phyloP scores from a whole-genome alignment of 2,113 vertebrate species.

The Macquaria ambigua region DNA sequence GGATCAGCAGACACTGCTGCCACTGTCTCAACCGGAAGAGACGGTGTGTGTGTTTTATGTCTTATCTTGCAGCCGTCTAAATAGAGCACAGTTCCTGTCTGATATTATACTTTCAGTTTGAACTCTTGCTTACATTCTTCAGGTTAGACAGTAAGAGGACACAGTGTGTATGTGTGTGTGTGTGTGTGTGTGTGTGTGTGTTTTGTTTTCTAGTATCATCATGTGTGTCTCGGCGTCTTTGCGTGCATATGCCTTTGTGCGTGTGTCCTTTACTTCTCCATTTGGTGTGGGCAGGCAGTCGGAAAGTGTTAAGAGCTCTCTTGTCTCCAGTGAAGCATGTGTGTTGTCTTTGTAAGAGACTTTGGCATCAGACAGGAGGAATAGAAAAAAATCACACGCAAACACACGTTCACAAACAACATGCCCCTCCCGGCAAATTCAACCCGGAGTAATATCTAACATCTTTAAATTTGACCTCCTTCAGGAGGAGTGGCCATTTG shows the following conservation, averaged over 20 bases:
- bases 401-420: constrained; percentile 26
- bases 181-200: background rate
- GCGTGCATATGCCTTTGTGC: constrained; percentile 41
- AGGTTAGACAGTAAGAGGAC: constrained; percentile 26
- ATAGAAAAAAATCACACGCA: constrained; percentile 47
- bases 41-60: constrained; percentile 12
- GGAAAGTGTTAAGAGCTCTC: constrained; percentile 76
- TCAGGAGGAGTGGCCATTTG: constrained; percentile 15
- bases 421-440: background rate
- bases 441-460: constrained; percentile 22
- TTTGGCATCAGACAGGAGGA: constrained; percentile 46
- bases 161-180: background rate
- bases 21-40: background rate
- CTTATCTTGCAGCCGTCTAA: constrained; percentile 10
- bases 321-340: constrained; percentile 73
- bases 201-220: constrained; percentile 32
- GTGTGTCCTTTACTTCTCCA: constrained; percentile 54
- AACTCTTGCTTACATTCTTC: constrained; percentile 10
- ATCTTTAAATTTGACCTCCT: constrained; percentile 44
- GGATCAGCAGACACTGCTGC: constrained; percentile 9
- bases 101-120: constrained; percentile 13
- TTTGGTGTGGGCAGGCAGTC: constrained; percentile 70
- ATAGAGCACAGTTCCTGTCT: background rate
- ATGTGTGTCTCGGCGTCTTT: constrained; percentile 11
- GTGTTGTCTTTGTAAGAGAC: constrained; percentile 68